These are phyloP conservation scores for Hyaena hyaena DNA, from an alignment of 2,113 vertebrate species.

Conservation along the genomic window DNA sequence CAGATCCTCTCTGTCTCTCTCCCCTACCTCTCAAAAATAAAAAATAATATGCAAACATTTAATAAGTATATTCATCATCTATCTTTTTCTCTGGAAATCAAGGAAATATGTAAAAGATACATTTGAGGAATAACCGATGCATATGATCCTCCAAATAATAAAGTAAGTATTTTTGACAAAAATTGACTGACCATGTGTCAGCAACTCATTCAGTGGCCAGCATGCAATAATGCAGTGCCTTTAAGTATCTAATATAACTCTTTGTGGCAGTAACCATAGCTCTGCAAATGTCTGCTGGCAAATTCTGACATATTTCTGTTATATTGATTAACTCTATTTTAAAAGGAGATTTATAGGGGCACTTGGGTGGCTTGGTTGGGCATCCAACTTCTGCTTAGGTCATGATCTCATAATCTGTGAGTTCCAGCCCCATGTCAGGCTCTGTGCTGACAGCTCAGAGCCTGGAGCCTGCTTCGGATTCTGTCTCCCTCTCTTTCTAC, in stretches of 20 bases:
- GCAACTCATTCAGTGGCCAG: background rate
- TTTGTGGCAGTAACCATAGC: background rate
- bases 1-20: too few relatives aligned
- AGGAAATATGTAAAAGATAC: background rate
- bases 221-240: too few relatives aligned
- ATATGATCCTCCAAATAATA: background rate
- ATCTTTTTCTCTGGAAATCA: background rate
- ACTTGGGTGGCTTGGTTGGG: too few relatives aligned
- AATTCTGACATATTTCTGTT: background rate
- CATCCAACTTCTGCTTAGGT: too few relatives aligned
- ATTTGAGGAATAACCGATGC: too few relatives aligned
- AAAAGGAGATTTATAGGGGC: background rate
- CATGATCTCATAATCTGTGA: too few relatives aligned
- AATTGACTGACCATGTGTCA: background rate
- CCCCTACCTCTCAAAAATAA: too few relatives aligned
- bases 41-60: background rate
- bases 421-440: too few relatives aligned
- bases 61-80: background rate
- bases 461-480: too few relatives aligned
- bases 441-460: too few relatives aligned
- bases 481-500: too few relatives aligned
- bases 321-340: background rate
- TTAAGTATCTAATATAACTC: background rate
- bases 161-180: background rate
- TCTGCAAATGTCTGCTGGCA: background rate